Evolutionary conservation across 2,113 vertebrate genomes (phyloP).

Genomic region (Cyprinodon brontotheroides): DNA sequence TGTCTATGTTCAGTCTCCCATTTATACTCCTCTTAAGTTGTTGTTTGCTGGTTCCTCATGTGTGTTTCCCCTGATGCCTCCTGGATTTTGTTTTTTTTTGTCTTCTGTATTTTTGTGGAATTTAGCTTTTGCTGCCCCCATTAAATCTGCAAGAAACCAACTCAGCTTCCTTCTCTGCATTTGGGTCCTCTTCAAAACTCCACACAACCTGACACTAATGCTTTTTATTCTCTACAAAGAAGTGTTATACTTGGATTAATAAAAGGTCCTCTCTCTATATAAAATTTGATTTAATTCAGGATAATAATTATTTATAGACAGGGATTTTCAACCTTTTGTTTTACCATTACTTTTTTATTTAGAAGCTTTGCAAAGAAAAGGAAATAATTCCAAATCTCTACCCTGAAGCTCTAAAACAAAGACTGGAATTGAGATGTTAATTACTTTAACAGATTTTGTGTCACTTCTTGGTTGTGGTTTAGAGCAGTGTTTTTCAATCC

Average conservation of each 20-base stretch:
- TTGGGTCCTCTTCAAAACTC: too few species aligned
- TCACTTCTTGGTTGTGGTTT: too few species aligned
- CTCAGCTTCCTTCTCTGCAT: too few species aligned
- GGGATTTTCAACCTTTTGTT: neutral
- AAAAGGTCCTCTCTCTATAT: neutral
- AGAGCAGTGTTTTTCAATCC: too few species aligned
- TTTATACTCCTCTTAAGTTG: too few species aligned
- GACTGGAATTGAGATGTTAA: neutral
- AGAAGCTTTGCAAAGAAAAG: slow-evolving; percentile 1
- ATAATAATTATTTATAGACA: neutral
- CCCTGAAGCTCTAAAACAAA: slow-evolving; percentile 11
- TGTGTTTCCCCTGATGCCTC: too few species aligned
- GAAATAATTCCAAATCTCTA: neutral
- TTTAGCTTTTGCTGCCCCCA: too few species aligned
- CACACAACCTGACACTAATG: neutral
- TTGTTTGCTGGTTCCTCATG: too few species aligned
- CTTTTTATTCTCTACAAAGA: neutral
- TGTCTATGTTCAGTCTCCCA: too few species aligned
- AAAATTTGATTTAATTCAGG: slow-evolving; percentile 1
- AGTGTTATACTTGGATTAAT: neutral
- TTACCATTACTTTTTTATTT: neutral
- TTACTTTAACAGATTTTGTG: neutral
- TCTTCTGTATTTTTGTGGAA: too few species aligned
- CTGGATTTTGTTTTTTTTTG: too few species aligned
- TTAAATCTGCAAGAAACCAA: too few species aligned